These are phyloP conservation scores for Cremastobaeus sp. DNA, from an alignment of 2,888 invertebrate species.

Conservation along the genomic window DNA sequence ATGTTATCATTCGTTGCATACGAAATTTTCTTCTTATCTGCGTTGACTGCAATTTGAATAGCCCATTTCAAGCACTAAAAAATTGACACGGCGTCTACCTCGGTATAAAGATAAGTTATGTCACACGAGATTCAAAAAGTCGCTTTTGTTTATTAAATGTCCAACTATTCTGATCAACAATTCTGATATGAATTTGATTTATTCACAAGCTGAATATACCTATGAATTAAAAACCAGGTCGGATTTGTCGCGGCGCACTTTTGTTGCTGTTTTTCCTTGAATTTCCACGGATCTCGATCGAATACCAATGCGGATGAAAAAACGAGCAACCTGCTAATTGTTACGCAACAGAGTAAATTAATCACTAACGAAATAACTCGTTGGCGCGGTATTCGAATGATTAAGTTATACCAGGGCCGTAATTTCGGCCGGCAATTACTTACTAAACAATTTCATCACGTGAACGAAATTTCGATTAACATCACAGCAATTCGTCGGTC, in stretches of 20 bases:
- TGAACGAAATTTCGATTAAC: conserved; percentile 51
- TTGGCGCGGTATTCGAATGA: conserved; percentile 26
- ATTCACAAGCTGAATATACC: background rate
- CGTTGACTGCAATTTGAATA: background rate
- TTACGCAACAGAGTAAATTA: conserved; percentile 31
- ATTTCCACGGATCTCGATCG: background rate
- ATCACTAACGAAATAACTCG: conserved; percentile 21
- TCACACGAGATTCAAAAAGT: no score
- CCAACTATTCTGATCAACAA: no score
- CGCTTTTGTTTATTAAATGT: no score
- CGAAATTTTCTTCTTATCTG: conserved; percentile 15
- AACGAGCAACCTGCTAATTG: background rate
- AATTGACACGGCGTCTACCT: background rate
- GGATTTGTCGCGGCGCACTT: no score
- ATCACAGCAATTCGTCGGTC: conserved; percentile 13
- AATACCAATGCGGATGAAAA: conserved; percentile 6
- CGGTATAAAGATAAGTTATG: conserved; percentile 1
- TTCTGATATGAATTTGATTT: background rate
- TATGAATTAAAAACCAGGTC: no score
- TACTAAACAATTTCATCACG: conserved; percentile 52
- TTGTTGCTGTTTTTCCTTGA: no score
- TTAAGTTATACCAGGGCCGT: conserved; percentile 32
- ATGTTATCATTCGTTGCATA: conserved; percentile 14
- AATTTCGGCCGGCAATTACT: conserved; percentile 49
- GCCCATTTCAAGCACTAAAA: background rate